A percentile compares a stretch with the other conserved stretches of the same genome.
Conservation (phyloP, 37 sponge, comb jelly and placozoan species). For the Crambe crambe region DNA sequence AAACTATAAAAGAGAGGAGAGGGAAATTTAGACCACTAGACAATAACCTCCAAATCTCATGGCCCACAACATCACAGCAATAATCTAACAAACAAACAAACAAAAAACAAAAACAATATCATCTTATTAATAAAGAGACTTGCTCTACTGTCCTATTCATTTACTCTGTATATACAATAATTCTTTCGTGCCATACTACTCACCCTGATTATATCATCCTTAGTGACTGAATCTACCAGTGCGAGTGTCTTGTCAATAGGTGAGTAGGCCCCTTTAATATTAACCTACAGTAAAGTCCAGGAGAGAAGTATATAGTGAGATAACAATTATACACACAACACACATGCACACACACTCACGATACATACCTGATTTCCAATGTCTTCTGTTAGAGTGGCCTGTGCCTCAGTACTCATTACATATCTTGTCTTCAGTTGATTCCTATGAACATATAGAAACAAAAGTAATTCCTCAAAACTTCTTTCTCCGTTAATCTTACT, state of each 20-base stretch:
- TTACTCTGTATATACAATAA: no score
- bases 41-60: no score
- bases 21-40: no score
- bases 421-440: constrained; percentile 73
- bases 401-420: constrained; percentile 59
- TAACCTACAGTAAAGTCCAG: constrained; percentile 22
- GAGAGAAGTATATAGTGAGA: not conserved
- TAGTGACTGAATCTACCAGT: constrained; percentile 55
- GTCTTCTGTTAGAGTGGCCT: constrained; percentile 19
- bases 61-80: no score
- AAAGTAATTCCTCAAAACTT: not conserved
- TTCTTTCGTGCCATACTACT: no score
- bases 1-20: constrained; percentile 52
- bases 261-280: constrained; percentile 48
- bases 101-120: not conserved
- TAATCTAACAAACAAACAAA: no score
- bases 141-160: no score
- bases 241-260: constrained; percentile 21
- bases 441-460: constrained; percentile 32
- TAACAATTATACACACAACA: not conserved
- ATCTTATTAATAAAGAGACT: not conserved
- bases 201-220: constrained; percentile 61
- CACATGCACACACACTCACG: not conserved
- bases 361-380: constrained; percentile 62
- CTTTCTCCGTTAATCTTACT: constrained; percentile 15